Evolutionary conservation across 2,888 invertebrate genomes (phyloP).

Genomic region (Ochlodes sylvanus): DNA sequence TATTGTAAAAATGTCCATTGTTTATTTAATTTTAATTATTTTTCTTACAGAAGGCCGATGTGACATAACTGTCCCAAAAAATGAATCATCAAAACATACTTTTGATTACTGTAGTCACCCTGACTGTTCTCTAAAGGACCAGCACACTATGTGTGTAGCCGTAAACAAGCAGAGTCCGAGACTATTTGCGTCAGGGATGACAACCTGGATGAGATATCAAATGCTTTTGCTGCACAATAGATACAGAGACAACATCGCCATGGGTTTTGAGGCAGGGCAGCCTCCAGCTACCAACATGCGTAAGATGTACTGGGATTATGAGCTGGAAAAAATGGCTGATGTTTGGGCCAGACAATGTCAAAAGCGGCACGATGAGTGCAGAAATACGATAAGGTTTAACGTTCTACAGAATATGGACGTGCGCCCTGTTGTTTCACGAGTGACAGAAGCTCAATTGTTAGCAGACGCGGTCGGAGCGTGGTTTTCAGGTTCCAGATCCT

Average conservation of each 20-base stretch:
- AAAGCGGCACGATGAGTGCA: slow-evolving; percentile 79
- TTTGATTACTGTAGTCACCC: slow-evolving; percentile 70
- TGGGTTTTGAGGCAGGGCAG: slow-evolving; percentile 77
- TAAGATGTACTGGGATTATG: slow-evolving; percentile 81
- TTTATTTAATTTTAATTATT: slow-evolving; percentile 51
- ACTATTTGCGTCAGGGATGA: slow-evolving; percentile 75
- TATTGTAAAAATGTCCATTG: slow-evolving; percentile 41
- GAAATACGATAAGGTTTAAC: slow-evolving; percentile 74
- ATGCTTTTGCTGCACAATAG: slow-evolving; percentile 74
- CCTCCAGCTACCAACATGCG: slow-evolving; percentile 81
- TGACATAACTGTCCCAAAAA: slow-evolving; percentile 37
- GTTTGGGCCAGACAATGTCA: slow-evolving; percentile 80
- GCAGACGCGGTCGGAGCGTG: slow-evolving; percentile 76
- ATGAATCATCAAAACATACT: slow-evolving; percentile 7
- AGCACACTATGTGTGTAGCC: slow-evolving; percentile 74
- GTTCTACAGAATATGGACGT: slow-evolving; percentile 80
- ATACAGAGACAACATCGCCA: slow-evolving; percentile 76
- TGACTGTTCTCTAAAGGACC: slow-evolving; percentile 73
- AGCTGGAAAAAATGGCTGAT: slow-evolving; percentile 76
- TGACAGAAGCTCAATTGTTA: slow-evolving; percentile 76
- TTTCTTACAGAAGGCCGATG: slow-evolving; percentile 53
- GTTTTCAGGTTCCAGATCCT: slow-evolving; percentile 74
- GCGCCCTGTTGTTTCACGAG: slow-evolving; percentile 65
- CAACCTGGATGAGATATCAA: slow-evolving; percentile 77
- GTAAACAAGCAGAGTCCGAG: slow-evolving; percentile 65